Evolutionary conservation across 2,888 invertebrate genomes (phyloP), one percentile per base, ranked within the genome.

Genomic region (Epirrhoe tristata): DNA sequence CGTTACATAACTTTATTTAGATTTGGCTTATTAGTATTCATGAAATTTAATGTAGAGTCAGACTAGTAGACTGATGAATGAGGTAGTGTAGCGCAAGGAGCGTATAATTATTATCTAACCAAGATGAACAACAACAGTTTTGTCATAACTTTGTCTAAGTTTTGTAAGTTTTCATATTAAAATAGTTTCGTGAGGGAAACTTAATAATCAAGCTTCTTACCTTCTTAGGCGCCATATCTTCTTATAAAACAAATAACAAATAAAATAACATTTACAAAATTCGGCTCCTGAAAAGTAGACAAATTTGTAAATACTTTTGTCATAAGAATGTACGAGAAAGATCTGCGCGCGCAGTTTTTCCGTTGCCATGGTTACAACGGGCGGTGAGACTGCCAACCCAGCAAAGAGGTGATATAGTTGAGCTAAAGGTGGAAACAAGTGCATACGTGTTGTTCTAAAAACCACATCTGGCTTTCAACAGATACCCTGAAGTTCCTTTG

Each of bases 151-250:
- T 52, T 32, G 8, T 55, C 51, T 61, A 61, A 48, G 8, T 39
- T 51, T 32, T 43, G n/a, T 48, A 59, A 24, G 24, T 24, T 24
- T 24, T 24, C 24, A 24, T 1, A 24, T 24, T 24, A 24, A 24
- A 2, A 16, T 24, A 52, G 46, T 24, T 39, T 39, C 50, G 14
- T 56, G 51, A 32, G 53, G 7, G 6, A 36, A 57, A 54, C 6
- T 12, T 24, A 53, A 50, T 8, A 61, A 16, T 36, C 7, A 14
- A 32, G 4, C 48, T 60, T 16, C 89, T 79, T 86, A 92, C 93
- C 91, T 90, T 92, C 75, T 92, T 93, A 5, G 91, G 91, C 32
- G 91, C 86, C 93, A 93, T 93, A 48, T 62, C 56, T 69, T 63
- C 54, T 60, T 17, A 66, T 36, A 52, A 69, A 72, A 67, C 46